These are phyloP conservation scores for Lontra canadensis DNA, from an alignment of 2,113 vertebrate genomes.

Conservation along the genomic window DNA sequence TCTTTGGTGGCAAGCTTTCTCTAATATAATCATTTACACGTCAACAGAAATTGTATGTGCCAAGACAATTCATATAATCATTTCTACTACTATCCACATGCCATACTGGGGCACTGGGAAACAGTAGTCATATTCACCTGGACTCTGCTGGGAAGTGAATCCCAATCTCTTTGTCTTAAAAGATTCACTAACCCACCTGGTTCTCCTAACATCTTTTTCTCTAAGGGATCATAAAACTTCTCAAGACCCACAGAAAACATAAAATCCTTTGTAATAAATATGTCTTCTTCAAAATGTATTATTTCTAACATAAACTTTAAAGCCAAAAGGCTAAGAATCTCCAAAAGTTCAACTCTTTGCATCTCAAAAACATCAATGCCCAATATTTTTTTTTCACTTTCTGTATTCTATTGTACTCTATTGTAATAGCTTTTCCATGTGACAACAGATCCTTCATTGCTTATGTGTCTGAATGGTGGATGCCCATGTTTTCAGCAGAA, in stretches of 20 bases:
- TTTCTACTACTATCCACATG: not conserved
- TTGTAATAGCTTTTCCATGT: not conserved
- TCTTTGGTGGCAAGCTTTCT: not conserved
- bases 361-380: not conserved
- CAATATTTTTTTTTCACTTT: not conserved
- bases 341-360: not conserved
- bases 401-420: not conserved
- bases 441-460: not conserved
- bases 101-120: no score
- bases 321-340: not conserved
- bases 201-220: not conserved
- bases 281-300: not conserved
- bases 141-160: not conserved
- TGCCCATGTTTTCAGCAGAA: not conserved
- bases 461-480: not conserved
- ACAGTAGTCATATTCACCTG: not conserved
- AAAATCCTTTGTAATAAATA: not conserved
- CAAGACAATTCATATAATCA: not conserved
- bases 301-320: conserved; percentile 1
- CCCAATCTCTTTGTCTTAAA: not conserved
- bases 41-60: not conserved
- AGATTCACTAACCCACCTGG: not conserved
- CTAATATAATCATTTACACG: not conserved
- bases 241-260: not conserved
- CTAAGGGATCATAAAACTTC: not conserved